Evolutionary conservation across 2,113 vertebrate genomes (phyloP), one percentile per base, ranked within the genome.

Genomic region (Spea bombifrons): DNA sequence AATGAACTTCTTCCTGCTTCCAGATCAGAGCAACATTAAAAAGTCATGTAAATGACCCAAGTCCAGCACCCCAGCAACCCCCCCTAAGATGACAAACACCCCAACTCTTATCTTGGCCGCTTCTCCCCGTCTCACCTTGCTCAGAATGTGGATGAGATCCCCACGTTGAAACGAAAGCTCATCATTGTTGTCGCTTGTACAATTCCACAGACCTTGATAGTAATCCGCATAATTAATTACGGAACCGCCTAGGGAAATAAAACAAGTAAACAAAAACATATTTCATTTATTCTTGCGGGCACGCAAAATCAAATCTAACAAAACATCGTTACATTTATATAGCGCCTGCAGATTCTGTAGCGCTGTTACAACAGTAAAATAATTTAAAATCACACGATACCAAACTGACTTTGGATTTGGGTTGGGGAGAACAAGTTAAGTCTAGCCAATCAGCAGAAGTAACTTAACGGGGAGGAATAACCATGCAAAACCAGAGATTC

Each of bases 131-230:
- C 90, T 88, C 87, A 99, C 97, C 96, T 98, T 99, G 91, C 95
- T 99, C 16, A 99, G 85, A 84, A 99, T 88, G 83, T 86, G 90
- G 86, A 99, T 93, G 89, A 99, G 84, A 85, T 99, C 97, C 5
- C 97, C 97, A 0, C 96, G 90, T 0, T 76, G 90, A 88, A 99
- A 99, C 81, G 89, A 85, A 84, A 99, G 92, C 86, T 99, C 97
- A 3, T 98, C 96, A 0, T 91, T 87, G 30, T 94, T 84, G 17
- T 95, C 92, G 0, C 90, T 84, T 7, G n/a, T 84, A 88, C 96
- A 99, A 78, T 98, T 94, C 97, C 97, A 99, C 5, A 96, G 10
- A 2, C 95, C 89, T 80, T 95, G 97, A 88, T 96, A 99, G 83
- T 92, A 99, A 83, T 85, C 92, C 17, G 91, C 77, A 0, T 91